Evolutionary conservation across 1,140 invertebrate species (phyloP).

Genomic region (Bombus huntii): DNA sequence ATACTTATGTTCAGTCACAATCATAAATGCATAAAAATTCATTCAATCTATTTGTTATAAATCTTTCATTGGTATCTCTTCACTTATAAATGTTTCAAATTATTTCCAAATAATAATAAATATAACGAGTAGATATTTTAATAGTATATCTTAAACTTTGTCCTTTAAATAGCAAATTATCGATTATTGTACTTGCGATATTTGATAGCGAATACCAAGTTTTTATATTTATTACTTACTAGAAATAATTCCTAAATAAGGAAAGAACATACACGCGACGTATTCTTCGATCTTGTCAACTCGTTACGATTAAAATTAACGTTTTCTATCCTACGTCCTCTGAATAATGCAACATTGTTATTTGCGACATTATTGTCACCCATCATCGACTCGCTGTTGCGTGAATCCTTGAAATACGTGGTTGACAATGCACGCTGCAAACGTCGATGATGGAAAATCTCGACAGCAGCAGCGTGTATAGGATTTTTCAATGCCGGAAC

Average conservation of each 20-base stretch:
- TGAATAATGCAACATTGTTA: constrained; percentile 36
- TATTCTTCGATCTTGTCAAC: not conserved
- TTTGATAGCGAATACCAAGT: not conserved
- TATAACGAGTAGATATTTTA: no score
- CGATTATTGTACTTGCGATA: not conserved
- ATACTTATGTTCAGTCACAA: no score
- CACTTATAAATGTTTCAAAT: no score
- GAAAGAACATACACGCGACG: not conserved
- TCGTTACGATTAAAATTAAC: constrained; percentile 10
- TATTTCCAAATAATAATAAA: no score
- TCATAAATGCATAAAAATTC: no score
- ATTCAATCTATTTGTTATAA: no score
- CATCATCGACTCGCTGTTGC: not conserved
- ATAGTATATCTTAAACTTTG: no score
- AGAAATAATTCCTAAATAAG: not conserved
- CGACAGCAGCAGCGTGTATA: constrained; percentile 35
- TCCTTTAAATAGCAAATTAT: not conserved
- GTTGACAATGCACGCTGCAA: constrained; percentile 11
- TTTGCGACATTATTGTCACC: constrained; percentile 20
- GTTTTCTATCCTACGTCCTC: not conserved
- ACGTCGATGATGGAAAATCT: constrained; percentile 39
- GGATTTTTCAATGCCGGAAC: constrained; percentile 66
- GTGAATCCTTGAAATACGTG: constrained; percentile 34
- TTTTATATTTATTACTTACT: not conserved
- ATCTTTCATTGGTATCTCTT: no score